Base-by-base conservation (phyloP, 2,888 invertebrate species). In the Nebria salina region DNA sequence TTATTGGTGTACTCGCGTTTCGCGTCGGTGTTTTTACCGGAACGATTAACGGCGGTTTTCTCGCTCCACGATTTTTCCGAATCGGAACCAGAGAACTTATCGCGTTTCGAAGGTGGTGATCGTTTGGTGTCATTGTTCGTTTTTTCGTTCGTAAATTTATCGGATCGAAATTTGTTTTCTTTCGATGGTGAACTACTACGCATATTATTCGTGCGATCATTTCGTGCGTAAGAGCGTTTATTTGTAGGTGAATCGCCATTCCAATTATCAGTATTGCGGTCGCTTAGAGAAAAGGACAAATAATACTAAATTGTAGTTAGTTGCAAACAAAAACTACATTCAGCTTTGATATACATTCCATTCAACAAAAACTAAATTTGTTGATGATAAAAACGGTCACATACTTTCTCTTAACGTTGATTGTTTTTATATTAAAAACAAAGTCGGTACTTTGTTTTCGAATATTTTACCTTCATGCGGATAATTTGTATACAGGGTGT, bases 241-340 rank as follows among this genome's bases (percentile, higher is more conserved):
- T 80, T 80, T 64, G 80, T 75, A 2, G 80, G 80, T 7, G 80
- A 80, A 70, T 80, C 75, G 41, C 80, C 80, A 41, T 80, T 80
- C 80, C 80, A 80, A 20, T 15, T 75, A 54, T 75, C 75, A 9
- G 42, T 79, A 41, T 80, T 75, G 34, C 64, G 15, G 64, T 20
- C 42, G 15, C 72, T 72, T 26, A 72, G 20, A 72, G 20, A 25
- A 72, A 8, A 4, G 34, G 5, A 34, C 2, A 4, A 34, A 34
- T 34, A 34, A 34, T 34, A 34, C 34, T 1, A 34, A 75, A 64
- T 11, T 64, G 54, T 64, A 64, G 15, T 54, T 41, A 34, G 43
- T 42, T 2, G 5, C 54, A 25, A 75, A 64, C 64, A 15, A 54
- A 54, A n/a, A 75, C 15, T 25, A 75, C 20, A 54, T 64, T 4